Percentiles rank a stretch among this genome's conserved stretches.
Conservation (phyloP, 2,797 vertebrate species). For the Tragelaphus eurycerus region DNA sequence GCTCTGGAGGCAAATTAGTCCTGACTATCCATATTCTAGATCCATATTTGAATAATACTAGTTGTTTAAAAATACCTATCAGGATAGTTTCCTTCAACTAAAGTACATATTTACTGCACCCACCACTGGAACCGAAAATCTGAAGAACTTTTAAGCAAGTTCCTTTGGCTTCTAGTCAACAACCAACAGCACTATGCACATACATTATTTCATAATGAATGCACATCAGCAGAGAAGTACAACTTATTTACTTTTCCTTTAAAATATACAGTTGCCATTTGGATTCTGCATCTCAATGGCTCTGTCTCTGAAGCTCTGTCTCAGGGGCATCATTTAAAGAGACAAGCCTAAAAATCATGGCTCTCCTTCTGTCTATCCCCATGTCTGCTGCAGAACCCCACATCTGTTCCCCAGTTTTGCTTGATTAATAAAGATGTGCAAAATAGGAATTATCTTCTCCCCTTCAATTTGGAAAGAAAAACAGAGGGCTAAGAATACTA, state of each 20-base stretch:
- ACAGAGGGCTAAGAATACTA: background rate
- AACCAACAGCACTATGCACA: background rate
- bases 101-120: background rate
- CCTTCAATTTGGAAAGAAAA: background rate
- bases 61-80: background rate
- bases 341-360: slow-evolving; percentile 47
- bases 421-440: slow-evolving; percentile 68
- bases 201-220: background rate
- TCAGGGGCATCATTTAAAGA: slow-evolving; percentile 58
- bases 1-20: background rate
- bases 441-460: slow-evolving; percentile 36
- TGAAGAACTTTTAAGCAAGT: background rate
- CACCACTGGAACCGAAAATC: background rate
- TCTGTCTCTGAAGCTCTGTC: background rate
- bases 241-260: slow-evolving; percentile 38
- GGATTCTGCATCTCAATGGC: slow-evolving; percentile 14
- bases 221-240: background rate
- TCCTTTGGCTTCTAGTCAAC: background rate
- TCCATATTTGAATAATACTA: background rate
- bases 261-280: slow-evolving; percentile 32
- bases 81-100: background rate
- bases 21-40: background rate
- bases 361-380: slow-evolving; percentile 59
- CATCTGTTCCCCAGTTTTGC: slow-evolving; percentile 47
- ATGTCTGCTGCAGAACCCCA: slow-evolving; percentile 5